Percentiles rank a stretch among this genome's conserved stretches.
These are phyloP conservation scores for Pygathrix nemaeus DNA, from an alignment of 2,113 vertebrate species.

Conservation along the genomic window DNA sequence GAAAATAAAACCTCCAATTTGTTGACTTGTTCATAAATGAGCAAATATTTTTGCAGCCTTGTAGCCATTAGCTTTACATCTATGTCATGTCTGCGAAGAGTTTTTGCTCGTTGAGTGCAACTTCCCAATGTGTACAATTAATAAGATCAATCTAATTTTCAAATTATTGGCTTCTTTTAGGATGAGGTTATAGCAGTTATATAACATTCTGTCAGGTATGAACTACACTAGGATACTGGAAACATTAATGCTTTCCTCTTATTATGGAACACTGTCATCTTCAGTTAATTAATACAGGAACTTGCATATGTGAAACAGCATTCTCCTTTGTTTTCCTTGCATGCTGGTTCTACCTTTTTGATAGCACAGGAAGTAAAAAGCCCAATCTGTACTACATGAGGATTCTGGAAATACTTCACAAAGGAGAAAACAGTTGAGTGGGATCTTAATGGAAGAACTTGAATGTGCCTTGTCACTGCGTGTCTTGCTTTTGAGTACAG, in stretches of 20 bases:
- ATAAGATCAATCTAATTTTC: background rate
- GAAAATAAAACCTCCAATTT: background rate
- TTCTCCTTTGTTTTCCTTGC: background rate
- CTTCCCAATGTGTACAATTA: background rate
- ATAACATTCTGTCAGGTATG: background rate
- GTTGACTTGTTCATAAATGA: constrained; percentile 39
- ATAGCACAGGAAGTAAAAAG: background rate
- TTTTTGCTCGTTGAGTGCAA: background rate
- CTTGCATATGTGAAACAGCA: background rate
- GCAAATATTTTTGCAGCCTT: background rate
- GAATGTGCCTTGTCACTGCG: background rate
- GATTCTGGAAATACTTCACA: background rate
- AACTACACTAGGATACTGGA: background rate
- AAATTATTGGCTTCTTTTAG: constrained; percentile 9
- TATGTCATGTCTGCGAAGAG: background rate
- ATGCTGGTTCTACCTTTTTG: background rate
- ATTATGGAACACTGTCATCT: background rate
- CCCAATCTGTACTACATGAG: background rate
- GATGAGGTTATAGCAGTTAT: background rate
- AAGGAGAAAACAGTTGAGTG: background rate
- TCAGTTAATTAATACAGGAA: background rate
- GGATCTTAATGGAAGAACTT: background rate
- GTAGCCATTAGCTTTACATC: background rate
- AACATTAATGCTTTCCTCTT: background rate
- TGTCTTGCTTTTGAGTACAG: background rate